A percentile compares a stretch with the other conserved stretches of the same genome.
phyloP scores from a whole-genome alignment of 2,113 vertebrate genomes.

The Henicopernis longicauda region DNA sequence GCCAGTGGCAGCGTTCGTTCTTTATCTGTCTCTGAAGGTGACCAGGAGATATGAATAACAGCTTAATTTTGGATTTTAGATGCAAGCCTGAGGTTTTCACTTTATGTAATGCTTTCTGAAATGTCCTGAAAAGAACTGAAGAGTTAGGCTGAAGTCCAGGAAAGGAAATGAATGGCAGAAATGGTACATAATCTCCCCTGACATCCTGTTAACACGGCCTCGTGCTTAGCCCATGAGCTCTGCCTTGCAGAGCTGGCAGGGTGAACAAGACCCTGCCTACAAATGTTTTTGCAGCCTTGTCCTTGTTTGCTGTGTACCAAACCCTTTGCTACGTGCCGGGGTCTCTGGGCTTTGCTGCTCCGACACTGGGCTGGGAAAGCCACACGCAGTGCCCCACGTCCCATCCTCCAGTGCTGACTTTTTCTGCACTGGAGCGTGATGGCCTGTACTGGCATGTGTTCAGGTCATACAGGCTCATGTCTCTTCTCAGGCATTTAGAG shows the following conservation, averaged over 20 bases:
- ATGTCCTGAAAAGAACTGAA: constrained; percentile 61
- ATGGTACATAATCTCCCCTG: constrained; percentile 50
- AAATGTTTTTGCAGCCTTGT: not conserved
- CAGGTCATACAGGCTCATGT: not conserved
- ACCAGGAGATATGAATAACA: constrained; percentile 12
- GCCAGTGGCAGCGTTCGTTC: not conserved
- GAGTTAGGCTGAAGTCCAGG: constrained; percentile 61
- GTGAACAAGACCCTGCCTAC: not conserved
- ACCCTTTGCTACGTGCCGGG: not conserved
- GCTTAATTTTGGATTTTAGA: constrained; percentile 29
- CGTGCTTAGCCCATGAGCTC: not conserved
- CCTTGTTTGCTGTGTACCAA: not conserved
- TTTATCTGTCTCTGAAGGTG: constrained; percentile 1
- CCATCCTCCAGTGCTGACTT: not conserved
- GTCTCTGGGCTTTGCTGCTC: not conserved
- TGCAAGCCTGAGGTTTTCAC: constrained; percentile 39
- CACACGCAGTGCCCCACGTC: rapidly evolving
- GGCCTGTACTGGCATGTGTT: not conserved
- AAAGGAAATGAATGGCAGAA: constrained; percentile 60
- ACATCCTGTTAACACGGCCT: constrained; percentile 40
- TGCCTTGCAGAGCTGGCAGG: constrained; percentile 10
- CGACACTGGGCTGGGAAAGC: not conserved
- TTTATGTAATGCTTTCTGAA: constrained; percentile 61
- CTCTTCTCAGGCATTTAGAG: not conserved
- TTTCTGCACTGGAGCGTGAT: rapidly evolving